Conservation (phyloP, 2,888 invertebrate species). For the Lasioglossum marginatum region DNA sequence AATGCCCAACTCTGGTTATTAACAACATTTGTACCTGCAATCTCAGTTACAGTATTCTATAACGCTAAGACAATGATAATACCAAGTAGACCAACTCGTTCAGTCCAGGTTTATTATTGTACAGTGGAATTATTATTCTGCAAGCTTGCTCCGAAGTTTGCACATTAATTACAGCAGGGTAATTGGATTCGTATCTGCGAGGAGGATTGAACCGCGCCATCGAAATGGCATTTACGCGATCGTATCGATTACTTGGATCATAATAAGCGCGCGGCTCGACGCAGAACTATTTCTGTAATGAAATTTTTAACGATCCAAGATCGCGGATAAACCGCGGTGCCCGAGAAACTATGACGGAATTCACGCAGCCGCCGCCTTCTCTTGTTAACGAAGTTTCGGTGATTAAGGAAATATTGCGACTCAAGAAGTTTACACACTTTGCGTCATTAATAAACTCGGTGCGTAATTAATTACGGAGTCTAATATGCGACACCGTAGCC, state of each 20-base stretch:
- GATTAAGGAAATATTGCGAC: slow-evolving; percentile 53
- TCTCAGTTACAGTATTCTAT: not conserved
- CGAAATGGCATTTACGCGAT: not conserved
- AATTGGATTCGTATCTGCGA: not conserved
- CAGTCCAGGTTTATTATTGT: not conserved
- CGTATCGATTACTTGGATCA: not conserved
- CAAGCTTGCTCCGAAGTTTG: not conserved
- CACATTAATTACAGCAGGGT: not conserved
- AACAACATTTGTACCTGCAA: not conserved
- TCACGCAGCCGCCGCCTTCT: slow-evolving; percentile 5
- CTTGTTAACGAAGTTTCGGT: slow-evolving; percentile 45
- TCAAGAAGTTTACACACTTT: slow-evolving; percentile 44
- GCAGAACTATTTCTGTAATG: slow-evolving; percentile 15
- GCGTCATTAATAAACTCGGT: slow-evolving; percentile 58
- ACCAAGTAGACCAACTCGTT: not conserved
- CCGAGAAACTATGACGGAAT: slow-evolving; percentile 14
- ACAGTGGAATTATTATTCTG: not conserved
- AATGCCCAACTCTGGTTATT: no score
- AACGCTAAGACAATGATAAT: not conserved
- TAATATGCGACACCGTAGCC: slow-evolving; percentile 17
- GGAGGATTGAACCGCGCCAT: not conserved
- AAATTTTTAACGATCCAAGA: slow-evolving; percentile 45
- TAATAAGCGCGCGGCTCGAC: not conserved
- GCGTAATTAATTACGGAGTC: slow-evolving; percentile 58
- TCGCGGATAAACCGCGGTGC: not conserved